Evolutionary conservation across 2,888 invertebrate species (phyloP), one percentile per base, ranked within the genome.

Genomic region (Synanthedon formicaeformis): DNA sequence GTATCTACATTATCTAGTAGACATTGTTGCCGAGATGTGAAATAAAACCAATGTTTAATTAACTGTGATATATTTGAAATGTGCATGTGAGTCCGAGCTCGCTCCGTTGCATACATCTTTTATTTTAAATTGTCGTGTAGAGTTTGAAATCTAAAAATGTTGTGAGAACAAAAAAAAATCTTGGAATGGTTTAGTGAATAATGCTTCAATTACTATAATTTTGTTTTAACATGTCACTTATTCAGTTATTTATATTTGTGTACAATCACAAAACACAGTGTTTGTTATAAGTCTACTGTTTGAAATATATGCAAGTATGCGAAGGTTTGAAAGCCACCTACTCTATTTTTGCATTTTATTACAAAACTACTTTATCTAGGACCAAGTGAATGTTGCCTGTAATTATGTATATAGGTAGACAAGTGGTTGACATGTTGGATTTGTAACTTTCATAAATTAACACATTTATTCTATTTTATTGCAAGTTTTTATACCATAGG

Each of bases 1-100:
- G 16, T 50, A 50, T 34, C 50, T 50, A 13, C 40, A 34, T 16
- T 18, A 45, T 16, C 14, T 49, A 49, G 16, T 49, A 16, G 23
- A 49, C 16, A 18, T 66, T 60, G 62, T 61, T 57, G 59, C 60
- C 48, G 16, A 13, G n/a, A 51, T 41, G 40, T 41, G 51, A 52
- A 60, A 49, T 49, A 64, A 67, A 59, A 63, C 58, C 60, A 62
- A 60, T 58, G 60, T 67, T 65, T 66, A 67, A 69, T 68, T 69
- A 67, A 65, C 53, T 60, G 54, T 59, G 59, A 69, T 65, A 67
- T 68, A 70, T 67, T 18, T 49, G 49, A 49, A 49, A 45, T 13
- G 45, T 45, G 45, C 45, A 45, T 13, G 45, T 45, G 45, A 10
- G 14, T 13, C 13, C 45, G 13, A 45, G n/a, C 45, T 45, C 45